Evolutionary conservation across 1,140 invertebrate genomes (phyloP).

Genomic region (Cydia fagiglandana): DNA sequence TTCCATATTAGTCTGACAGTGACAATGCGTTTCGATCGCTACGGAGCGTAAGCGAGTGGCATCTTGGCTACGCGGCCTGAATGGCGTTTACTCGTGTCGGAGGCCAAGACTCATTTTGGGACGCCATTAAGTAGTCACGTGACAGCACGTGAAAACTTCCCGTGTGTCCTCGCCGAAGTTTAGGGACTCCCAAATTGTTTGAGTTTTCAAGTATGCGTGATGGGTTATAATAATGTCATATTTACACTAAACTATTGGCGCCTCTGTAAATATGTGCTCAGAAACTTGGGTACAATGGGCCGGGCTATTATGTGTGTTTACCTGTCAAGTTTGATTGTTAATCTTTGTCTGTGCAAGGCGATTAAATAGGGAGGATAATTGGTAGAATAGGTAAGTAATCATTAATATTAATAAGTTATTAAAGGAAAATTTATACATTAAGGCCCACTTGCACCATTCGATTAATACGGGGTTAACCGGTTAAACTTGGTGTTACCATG

Average conservation of each 20-base stretch:
- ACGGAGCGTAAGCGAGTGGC: no score
- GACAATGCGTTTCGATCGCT: no score
- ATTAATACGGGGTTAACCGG: no score
- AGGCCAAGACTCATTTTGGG: no score
- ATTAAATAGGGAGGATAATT: background rate
- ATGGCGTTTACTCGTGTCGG: no score
- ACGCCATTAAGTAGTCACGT: no score
- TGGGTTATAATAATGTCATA: constrained; percentile 31
- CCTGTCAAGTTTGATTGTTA: background rate
- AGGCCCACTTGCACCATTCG: no score
- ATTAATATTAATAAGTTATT: no score
- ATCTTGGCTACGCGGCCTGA: no score
- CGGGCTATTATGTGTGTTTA: constrained; percentile 15
- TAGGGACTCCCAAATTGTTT: constrained; percentile 31
- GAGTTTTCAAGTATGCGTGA: constrained; percentile 30
- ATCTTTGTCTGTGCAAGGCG: constrained; percentile 1
- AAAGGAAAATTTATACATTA: no score
- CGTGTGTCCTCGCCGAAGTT: background rate
- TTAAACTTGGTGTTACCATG: no score
- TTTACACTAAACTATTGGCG: constrained; percentile 31
- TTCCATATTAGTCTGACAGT: no score
- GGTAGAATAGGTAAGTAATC: background rate
- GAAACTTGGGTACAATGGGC: background rate
- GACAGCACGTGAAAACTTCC: background rate
- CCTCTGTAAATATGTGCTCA: constrained; percentile 18